Percentiles rank a stretch among this genome's conserved stretches.
These are phyloP conservation scores for Natrix natrix DNA, from an alignment of 2,797 vertebrate species.

Conservation along the genomic window DNA sequence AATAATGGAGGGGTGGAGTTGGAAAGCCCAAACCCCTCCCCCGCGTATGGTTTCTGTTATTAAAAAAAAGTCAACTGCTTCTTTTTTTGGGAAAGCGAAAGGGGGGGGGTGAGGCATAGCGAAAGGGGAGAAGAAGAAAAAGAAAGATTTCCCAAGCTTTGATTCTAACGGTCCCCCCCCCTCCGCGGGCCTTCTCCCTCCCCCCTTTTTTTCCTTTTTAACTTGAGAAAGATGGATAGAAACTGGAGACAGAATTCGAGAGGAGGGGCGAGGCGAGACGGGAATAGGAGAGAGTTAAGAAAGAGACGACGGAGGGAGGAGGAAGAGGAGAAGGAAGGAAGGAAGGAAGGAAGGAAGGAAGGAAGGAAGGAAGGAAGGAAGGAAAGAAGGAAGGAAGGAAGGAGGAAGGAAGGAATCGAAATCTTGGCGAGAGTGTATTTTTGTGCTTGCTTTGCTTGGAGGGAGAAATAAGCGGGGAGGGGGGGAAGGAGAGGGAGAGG, in stretches of 20 bases:
- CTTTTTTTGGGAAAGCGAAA: background rate
- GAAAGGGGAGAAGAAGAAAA: slow-evolving; percentile 26
- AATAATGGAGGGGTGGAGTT: background rate
- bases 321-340: slow-evolving; percentile 16
- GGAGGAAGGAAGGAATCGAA: slow-evolving; percentile 40
- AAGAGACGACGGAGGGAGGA: slow-evolving; percentile 19
- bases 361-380: slow-evolving; percentile 24
- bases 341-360: slow-evolving; percentile 15
- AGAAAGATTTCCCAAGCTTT: slow-evolving; percentile 41
- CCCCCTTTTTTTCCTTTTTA: slow-evolving; percentile 6
- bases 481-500: slow-evolving; percentile 1
- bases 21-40: background rate
- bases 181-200: too few species aligned
- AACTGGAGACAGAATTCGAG: slow-evolving; percentile 14
- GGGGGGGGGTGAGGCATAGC: slow-evolving; percentile 3
- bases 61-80: slow-evolving; percentile 17
- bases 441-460: slow-evolving; percentile 62
- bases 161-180: background rate
- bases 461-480: slow-evolving; percentile 54
- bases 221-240: slow-evolving; percentile 56
- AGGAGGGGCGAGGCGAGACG: slow-evolving; percentile 39
- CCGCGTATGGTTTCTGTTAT: slow-evolving; percentile 28
- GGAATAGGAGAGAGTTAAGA: slow-evolving; percentile 7
- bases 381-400: slow-evolving; percentile 19
- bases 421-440: slow-evolving; percentile 34